These are phyloP conservation scores for Thumatha senex DNA, from an alignment of 2,888 invertebrate genomes.

Conservation along the genomic window DNA sequence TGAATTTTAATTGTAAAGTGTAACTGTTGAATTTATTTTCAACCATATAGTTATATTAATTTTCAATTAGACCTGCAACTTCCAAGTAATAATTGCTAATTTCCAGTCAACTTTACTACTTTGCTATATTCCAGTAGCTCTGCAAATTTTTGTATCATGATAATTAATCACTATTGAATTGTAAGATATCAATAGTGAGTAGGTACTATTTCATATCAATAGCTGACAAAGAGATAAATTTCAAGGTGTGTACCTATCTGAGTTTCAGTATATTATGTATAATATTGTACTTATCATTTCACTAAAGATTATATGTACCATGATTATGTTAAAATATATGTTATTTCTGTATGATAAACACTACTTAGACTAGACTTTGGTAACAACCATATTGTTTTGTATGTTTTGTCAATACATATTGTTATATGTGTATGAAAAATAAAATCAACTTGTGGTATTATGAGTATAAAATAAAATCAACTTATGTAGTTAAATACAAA, in stretches of 20 bases:
- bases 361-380: no score
- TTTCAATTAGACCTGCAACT: no score
- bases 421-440: no score
- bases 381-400: no score
- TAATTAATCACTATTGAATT: neutral
- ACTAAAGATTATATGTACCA: conserved; percentile 50
- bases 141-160: no score
- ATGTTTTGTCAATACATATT: no score
- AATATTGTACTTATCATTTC: conserved; percentile 31
- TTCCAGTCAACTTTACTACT: no score
- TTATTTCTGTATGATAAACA: conserved; percentile 29
- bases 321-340: conserved; percentile 39
- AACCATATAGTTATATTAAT: no score
- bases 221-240: conserved; percentile 27
- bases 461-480: neutral
- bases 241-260: conserved; percentile 24
- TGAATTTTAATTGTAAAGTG: no score
- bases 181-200: neutral
- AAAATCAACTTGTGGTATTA: neutral
- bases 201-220: conserved; percentile 13
- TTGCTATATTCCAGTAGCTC: no score
- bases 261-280: conserved; percentile 9
- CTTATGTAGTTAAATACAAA: neutral
- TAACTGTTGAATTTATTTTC: no score
- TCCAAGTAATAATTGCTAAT: no score